Conservation (phyloP, 37 sponge, comb jelly and placozoan genomes). For the Lycopodina hypogea region DNA sequence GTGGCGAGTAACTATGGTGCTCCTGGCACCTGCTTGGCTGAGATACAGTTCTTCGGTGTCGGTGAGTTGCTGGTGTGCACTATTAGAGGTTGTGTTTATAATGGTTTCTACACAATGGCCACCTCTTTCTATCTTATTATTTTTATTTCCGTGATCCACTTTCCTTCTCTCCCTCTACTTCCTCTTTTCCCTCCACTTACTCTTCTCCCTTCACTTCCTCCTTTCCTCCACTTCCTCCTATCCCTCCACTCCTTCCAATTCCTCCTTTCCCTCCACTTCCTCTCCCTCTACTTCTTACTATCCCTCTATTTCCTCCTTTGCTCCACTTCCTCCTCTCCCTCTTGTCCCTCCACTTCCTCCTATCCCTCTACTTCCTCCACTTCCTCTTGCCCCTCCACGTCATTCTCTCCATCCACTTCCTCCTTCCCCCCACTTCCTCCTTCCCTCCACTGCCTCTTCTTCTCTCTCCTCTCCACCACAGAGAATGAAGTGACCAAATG, state of each 20-base stretch:
- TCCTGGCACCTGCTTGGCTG: constrained; percentile 39
- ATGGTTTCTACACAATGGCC: no score
- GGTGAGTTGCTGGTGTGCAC: constrained; percentile 78
- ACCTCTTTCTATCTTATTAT: background rate
- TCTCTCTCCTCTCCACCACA: background rate
- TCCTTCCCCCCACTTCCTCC: no score
- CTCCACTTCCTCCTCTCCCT: no score
- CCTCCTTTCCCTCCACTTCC: background rate
- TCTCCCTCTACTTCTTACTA: no score
- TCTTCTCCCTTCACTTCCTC: background rate
- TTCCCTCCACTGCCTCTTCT: no score
- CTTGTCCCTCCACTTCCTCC: no score
- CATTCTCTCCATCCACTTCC: no score
- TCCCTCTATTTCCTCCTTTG: no score
- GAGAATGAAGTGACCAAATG: constrained; percentile 54
- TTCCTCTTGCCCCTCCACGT: no score
- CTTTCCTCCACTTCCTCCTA: background rate
- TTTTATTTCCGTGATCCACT: background rate
- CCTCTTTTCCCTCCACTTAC: background rate
- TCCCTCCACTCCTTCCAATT: background rate
- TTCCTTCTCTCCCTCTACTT: background rate
- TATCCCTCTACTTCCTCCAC: no score
- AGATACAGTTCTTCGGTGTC: constrained; percentile 80
- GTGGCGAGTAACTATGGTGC: constrained; percentile 78
- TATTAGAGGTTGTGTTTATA: no score